Evolutionary conservation across 2,113 vertebrate genomes (phyloP).

Genomic region (Scopus umbretta): DNA sequence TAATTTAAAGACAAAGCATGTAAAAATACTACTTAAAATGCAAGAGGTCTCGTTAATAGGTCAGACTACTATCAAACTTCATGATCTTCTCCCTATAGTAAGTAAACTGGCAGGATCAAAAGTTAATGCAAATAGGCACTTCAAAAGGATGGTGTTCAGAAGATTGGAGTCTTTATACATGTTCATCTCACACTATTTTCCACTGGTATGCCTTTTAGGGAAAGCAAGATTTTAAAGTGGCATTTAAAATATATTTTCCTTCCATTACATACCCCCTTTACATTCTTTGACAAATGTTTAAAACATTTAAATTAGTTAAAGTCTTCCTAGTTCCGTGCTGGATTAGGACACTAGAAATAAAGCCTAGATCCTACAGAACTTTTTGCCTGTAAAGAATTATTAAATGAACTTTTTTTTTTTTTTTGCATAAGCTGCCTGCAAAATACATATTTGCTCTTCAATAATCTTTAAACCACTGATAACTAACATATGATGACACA

Average conservation of each 20-base stretch:
- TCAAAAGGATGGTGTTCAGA: neutral
- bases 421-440: neutral
- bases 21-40: neutral
- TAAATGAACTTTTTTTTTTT: neutral
- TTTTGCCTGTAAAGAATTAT: neutral
- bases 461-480: neutral
- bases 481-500: neutral
- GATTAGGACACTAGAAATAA: neutral
- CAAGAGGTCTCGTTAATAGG: neutral
- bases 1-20: neutral
- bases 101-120: neutral
- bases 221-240: neutral
- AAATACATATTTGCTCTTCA: neutral
- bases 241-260: neutral
- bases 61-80: neutral
- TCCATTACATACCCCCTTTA: neutral
- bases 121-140: neutral
- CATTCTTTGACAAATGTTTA: neutral
- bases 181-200: neutral
- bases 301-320: neutral
- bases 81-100: neutral
- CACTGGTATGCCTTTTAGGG: neutral
- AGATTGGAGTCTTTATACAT: neutral
- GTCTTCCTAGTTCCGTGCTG: neutral
- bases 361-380: neutral